Conservation (phyloP, 1,140 invertebrate genomes). For the Diachasma alloeum region DNA sequence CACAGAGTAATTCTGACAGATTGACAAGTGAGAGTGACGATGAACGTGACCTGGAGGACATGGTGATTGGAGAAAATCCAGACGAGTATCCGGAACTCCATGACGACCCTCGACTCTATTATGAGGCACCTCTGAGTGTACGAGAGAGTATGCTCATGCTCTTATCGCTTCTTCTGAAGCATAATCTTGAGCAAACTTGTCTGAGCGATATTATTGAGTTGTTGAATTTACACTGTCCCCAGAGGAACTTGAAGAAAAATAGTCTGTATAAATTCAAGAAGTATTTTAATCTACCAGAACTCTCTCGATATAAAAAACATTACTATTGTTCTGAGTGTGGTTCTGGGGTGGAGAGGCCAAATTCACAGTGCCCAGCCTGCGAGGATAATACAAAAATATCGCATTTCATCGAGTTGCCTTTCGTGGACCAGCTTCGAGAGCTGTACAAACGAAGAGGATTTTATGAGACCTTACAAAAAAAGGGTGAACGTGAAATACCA, state of each 20-base stretch:
- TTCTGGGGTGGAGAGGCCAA: background rate
- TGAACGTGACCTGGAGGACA: background rate
- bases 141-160: conserved; percentile 20
- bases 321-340: conserved; percentile 19
- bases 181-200: background rate
- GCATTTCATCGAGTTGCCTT: conserved; percentile 25
- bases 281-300: conserved; percentile 16
- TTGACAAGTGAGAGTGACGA: background rate
- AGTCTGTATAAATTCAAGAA: conserved; percentile 29
- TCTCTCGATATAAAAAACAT: conserved; percentile 8
- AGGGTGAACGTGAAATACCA: background rate
- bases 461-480: conserved; percentile 21
- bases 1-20: background rate
- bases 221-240: conserved; percentile 10
- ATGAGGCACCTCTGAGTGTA: background rate
- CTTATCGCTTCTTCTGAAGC: background rate
- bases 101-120: background rate
- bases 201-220: background rate
- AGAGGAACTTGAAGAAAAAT: conserved; percentile 7
- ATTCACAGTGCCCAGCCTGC: conserved; percentile 8
- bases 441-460: conserved; percentile 23
- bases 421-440: conserved; percentile 23
- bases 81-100: background rate
- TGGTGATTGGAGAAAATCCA: background rate
- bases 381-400: conserved; percentile 17